phyloP scores from a whole-genome alignment of 2,797 vertebrate genomes.

The Siniperca scherzeri region DNA sequence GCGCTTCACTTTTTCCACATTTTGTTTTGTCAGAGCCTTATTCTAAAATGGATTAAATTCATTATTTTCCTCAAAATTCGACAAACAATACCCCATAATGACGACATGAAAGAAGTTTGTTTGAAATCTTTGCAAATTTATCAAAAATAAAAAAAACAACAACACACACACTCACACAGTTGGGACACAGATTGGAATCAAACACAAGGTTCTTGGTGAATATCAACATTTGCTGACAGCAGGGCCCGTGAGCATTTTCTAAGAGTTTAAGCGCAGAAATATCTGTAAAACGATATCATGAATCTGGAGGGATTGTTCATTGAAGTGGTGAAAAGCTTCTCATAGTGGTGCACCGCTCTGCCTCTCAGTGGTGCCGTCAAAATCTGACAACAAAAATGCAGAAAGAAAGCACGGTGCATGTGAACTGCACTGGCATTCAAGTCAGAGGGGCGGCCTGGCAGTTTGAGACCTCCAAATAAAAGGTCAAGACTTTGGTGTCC shows the following conservation, averaged over 20 bases:
- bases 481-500: constrained; percentile 36
- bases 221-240: constrained; percentile 55
- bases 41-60: too few relatives aligned
- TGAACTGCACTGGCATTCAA: constrained; percentile 39
- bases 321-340: constrained; percentile 60
- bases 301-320: constrained; percentile 57
- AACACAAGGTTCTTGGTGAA: constrained; percentile 47
- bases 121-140: too few relatives aligned
- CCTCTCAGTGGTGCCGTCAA: constrained; percentile 35
- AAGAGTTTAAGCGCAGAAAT: constrained; percentile 47
- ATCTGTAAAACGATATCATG: constrained; percentile 51
- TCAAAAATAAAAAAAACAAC: too few relatives aligned
- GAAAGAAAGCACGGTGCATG: constrained; percentile 6
- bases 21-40: too few relatives aligned
- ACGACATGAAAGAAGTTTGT: too few relatives aligned
- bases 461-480: constrained; percentile 44
- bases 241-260: constrained; percentile 39
- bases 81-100: too few relatives aligned
- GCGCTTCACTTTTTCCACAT: too few relatives aligned
- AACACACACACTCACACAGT: not conserved
- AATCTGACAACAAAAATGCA: constrained; percentile 24
- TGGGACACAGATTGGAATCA: constrained; percentile 48
- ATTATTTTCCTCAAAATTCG: too few relatives aligned
- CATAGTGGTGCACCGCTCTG: constrained; percentile 9
- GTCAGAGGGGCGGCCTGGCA: constrained; percentile 15